A percentile compares a stretch with the other conserved stretches of the same genome.
Evolutionary conservation across 2,888 invertebrate genomes (phyloP).

Genomic region (Crematogaster levior): DNA sequence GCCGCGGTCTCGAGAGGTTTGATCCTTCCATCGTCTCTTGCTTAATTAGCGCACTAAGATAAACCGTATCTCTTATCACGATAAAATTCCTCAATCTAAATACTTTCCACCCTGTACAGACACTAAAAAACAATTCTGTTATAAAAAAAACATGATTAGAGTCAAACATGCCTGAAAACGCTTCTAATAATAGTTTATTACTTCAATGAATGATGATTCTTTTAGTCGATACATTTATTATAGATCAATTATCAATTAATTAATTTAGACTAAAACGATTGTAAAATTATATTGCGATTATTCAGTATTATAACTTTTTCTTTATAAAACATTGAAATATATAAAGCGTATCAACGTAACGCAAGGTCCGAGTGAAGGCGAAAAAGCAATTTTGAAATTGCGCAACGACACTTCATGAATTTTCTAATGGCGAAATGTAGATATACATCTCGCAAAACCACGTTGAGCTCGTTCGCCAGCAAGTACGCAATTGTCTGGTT

Average conservation of each 20-base stretch:
- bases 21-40: slow-evolving; percentile 17
- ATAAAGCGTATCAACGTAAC: neutral
- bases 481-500: slow-evolving; percentile 3
- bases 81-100: neutral
- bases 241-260: neutral
- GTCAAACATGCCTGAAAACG: neutral
- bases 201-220: neutral
- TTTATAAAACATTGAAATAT: neutral
- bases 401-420: neutral
- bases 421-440: neutral
- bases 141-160: neutral
- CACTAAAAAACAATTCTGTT: neutral
- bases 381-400: slow-evolving; percentile 6
- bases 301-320: neutral
- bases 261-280: neutral
- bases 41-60: slow-evolving; percentile 38
- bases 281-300: neutral
- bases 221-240: neutral
- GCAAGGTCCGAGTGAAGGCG: neutral
- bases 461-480: neutral
- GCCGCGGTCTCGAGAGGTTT: slow-evolving; percentile 2
- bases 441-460: neutral
- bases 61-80: slow-evolving; percentile 27
- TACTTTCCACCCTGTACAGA: neutral
- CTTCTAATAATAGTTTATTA: slow-evolving; percentile 14